phyloP scores from a whole-genome alignment of 2,113 vertebrate species.

The Grantiella picta region DNA sequence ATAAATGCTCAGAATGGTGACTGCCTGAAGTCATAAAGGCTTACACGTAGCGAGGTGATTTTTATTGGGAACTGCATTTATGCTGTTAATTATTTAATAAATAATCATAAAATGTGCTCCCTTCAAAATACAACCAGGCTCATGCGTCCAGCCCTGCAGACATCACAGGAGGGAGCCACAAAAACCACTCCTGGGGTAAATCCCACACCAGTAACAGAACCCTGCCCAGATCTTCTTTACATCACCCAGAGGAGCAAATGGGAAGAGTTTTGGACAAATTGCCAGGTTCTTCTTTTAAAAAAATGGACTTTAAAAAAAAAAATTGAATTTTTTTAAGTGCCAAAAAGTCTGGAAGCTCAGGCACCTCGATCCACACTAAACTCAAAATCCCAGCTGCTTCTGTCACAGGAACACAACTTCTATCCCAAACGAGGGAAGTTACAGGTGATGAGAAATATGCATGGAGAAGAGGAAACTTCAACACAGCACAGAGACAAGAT shows the following conservation, averaged over 20 bases:
- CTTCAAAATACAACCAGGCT: background rate
- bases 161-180: background rate
- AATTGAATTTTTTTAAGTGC: background rate
- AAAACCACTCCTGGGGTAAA: background rate
- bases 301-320: too few relatives aligned
- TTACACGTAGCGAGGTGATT: background rate
- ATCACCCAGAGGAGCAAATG: background rate
- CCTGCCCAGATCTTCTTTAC: background rate
- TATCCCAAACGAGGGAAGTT: background rate
- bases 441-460: fast-evolving
- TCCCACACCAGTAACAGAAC: background rate
- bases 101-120: background rate
- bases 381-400: background rate
- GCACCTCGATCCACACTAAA: fast-evolving
- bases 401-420: fast-evolving
- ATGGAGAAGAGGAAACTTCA: too few relatives aligned
- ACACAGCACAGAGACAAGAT: fast-evolving
- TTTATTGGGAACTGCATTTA: background rate
- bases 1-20: background rate
- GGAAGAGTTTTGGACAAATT: fast-evolving
- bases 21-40: background rate
- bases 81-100: constrained; percentile 42
- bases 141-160: background rate
- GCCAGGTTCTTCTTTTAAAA: fast-evolving
- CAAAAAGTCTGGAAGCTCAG: background rate